Conservation (phyloP, 2,797 vertebrate genomes). For the Vireo griseus region DNA sequence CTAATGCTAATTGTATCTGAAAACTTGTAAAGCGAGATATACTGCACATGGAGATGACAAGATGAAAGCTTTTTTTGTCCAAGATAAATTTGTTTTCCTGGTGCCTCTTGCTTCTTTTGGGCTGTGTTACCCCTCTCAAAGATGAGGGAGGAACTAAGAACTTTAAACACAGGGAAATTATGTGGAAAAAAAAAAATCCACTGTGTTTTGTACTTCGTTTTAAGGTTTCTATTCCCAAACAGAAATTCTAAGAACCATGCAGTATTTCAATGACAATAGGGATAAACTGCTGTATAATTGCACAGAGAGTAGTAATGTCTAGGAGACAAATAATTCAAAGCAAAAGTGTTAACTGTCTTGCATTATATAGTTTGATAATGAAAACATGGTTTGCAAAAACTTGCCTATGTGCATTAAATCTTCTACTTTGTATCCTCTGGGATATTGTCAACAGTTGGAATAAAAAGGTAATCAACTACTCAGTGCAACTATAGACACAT, state of each 20-base stretch:
- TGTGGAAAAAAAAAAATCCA: background rate
- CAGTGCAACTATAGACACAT: background rate
- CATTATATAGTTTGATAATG: background rate
- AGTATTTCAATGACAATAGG: background rate
- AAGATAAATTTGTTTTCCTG: background rate
- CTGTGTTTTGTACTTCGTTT: background rate
- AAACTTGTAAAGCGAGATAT: slow-evolving; percentile 5
- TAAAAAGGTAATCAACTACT: background rate
- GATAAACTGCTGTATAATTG: background rate
- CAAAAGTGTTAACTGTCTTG: background rate
- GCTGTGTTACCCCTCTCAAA: background rate
- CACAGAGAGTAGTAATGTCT: background rate
- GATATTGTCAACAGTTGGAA: background rate
- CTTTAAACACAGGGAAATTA: background rate
- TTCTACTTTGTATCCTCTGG: background rate
- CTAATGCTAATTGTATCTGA: background rate
- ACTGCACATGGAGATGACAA: background rate
- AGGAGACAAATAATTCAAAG: background rate
- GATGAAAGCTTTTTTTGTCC: background rate
- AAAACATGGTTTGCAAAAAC: background rate
- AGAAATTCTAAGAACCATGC: background rate
- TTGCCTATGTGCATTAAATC: background rate
- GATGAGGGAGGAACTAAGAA: background rate
- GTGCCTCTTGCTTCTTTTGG: background rate
- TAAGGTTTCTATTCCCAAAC: background rate